Percentiles rank a stretch among this genome's conserved stretches.
Evolutionary conservation across 2,113 vertebrate species (phyloP).

Genomic region (Orycteropus afer): DNA sequence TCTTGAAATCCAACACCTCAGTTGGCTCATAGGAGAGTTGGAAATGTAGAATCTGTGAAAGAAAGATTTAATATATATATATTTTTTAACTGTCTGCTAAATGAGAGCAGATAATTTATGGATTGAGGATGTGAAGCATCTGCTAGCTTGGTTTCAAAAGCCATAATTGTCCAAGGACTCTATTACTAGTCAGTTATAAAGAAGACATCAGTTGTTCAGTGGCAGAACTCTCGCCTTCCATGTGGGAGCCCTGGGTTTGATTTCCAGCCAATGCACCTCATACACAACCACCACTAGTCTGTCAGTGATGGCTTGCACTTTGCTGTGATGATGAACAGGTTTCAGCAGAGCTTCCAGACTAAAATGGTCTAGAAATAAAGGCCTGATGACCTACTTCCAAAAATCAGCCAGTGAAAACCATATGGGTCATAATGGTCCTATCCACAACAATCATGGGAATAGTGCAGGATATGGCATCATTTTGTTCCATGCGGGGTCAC

Average conservation of each 20-base stretch:
- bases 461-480: not conserved
- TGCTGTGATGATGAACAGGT: not conserved
- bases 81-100: constrained; percentile 18
- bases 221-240: not conserved
- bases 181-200: not conserved
- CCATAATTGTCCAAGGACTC: constrained; percentile 10
- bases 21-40: not conserved
- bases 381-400: not conserved
- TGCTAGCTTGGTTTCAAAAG: constrained; percentile 53
- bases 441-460: no score
- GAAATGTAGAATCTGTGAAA: constrained; percentile 34
- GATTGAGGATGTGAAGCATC: not conserved
- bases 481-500: not conserved
- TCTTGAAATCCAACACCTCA: constrained; percentile 18
- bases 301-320: not conserved
- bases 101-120: constrained; percentile 51
- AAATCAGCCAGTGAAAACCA: not conserved
- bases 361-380: no score
- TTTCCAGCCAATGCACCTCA: not conserved
- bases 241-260: not conserved
- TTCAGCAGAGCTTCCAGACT: not conserved
- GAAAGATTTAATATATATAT: not conserved
- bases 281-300: not conserved
- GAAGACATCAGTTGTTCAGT: not conserved
- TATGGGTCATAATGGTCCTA: no score